These are phyloP conservation scores for Epicauta chinensis DNA, from an alignment of 1,140 invertebrate species.

Conservation along the genomic window DNA sequence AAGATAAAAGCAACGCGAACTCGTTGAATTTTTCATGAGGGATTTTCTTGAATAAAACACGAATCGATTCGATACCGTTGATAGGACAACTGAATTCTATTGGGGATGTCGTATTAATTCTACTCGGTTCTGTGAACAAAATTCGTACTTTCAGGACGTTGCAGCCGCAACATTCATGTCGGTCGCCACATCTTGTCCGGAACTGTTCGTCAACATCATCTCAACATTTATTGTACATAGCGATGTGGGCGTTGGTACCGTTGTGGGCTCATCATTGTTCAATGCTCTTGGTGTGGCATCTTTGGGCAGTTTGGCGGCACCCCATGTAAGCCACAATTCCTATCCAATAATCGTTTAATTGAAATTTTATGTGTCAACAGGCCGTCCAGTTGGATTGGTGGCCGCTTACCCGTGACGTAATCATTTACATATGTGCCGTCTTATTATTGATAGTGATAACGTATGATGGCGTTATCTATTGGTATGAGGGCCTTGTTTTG, in stretches of 20 bases:
- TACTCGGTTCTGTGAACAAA: too few relatives aligned
- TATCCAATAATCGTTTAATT: background rate
- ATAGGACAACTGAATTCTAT: too few relatives aligned
- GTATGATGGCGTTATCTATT: conserved; percentile 71
- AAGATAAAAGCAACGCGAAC: too few relatives aligned
- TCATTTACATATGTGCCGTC: conserved; percentile 76
- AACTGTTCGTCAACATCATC: conserved; percentile 85
- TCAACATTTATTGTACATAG: conserved; percentile 72
- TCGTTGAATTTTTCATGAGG: too few relatives aligned
- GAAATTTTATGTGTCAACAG: conserved; percentile 53
- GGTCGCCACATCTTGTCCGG: conserved; percentile 81
- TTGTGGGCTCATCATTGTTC: conserved; percentile 82
- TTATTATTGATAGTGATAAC: conserved; percentile 67
- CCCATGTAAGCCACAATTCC: conserved; percentile 48
- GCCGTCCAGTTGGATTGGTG: conserved; percentile 75
- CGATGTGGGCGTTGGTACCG: conserved; percentile 78
- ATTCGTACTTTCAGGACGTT: conserved; percentile 69
- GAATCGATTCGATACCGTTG: too few relatives aligned
- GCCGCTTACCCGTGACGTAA: conserved; percentile 77
- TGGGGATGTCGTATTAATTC: too few relatives aligned
- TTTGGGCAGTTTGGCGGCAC: conserved; percentile 69
- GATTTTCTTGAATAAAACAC: too few relatives aligned
- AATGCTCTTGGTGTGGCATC: conserved; percentile 83
- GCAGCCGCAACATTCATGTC: conserved; percentile 91
- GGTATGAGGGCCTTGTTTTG: conserved; percentile 68